A percentile compares a stretch with the other conserved stretches of the same genome.
phyloP scores from a whole-genome alignment of 2,797 vertebrate species.

The Bryconaethiops microstoma region DNA sequence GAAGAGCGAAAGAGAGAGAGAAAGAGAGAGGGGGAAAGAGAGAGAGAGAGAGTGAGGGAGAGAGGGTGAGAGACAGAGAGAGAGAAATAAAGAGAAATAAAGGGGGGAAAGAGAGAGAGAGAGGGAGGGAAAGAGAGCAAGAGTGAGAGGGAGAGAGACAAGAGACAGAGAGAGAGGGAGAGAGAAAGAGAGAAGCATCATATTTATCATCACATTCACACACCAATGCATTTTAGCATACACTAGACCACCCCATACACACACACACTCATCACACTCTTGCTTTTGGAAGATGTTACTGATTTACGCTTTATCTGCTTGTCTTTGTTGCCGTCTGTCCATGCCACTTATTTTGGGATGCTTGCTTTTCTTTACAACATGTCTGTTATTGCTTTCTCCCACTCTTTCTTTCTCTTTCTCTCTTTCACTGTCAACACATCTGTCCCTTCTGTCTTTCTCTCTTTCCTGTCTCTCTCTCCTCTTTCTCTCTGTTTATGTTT shows the following conservation, averaged over 20 bases:
- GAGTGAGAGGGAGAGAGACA: not conserved
- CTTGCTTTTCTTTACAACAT: constrained; percentile 25
- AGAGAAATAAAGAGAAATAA: not conserved
- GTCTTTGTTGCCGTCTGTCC: constrained; percentile 16
- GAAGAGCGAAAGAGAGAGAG: not conserved
- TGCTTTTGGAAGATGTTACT: constrained; percentile 12
- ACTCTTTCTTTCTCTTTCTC: not conserved
- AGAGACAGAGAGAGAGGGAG: not conserved
- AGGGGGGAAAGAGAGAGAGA: not conserved
- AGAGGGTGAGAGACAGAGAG: not conserved
- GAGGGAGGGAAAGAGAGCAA: not conserved
- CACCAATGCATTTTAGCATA: constrained; percentile 13
- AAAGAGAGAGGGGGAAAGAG: not conserved
- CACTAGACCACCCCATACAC: not conserved
- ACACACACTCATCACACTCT: not conserved
- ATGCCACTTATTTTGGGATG: constrained; percentile 12
- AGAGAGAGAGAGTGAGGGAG: not conserved
- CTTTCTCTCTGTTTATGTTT: constrained; percentile 17
- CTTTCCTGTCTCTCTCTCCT: not conserved
- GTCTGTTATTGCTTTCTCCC: constrained; percentile 5
- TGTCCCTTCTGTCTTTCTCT: not conserved
- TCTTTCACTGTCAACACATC: not conserved
- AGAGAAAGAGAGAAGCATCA: constrained; percentile 21
- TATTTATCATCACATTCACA: constrained; percentile 40
- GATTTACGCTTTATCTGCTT: constrained; percentile 13